phyloP scores from a whole-genome alignment of 2,888 invertebrate genomes.

The Microplitis manilae region DNA sequence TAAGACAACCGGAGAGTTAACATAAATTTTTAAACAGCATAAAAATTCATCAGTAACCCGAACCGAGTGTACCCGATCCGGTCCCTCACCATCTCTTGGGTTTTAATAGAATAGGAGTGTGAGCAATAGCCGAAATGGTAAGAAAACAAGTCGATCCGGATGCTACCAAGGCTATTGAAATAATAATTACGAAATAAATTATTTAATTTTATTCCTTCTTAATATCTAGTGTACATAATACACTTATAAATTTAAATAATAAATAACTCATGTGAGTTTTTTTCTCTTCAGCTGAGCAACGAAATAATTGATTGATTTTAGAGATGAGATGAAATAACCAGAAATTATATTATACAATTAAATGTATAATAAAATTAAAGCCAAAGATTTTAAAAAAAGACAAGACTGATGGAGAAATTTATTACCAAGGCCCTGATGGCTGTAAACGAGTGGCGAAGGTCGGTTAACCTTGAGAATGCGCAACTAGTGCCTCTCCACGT shows the following conservation, averaged over 20 bases:
- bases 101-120: background rate
- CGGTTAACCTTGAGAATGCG: constrained; percentile 58
- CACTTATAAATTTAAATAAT: no score
- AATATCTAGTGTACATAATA: background rate
- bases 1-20: background rate
- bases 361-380: background rate
- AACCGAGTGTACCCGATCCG: background rate
- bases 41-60: background rate
- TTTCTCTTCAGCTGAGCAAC: no score
- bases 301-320: no score
- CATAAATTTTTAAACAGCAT: background rate
- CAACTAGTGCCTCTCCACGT: constrained; percentile 57
- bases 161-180: background rate
- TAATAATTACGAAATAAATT: background rate
- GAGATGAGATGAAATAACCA: no score
- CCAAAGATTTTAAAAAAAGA: background rate
- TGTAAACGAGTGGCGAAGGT: constrained; percentile 33
- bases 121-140: background rate
- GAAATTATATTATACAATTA: no score
- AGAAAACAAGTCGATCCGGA: background rate
- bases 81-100: background rate
- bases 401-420: constrained; percentile 12
- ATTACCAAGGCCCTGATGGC: constrained; percentile 25
- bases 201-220: background rate
- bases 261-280: no score